phyloP scores from a whole-genome alignment of 2,113 vertebrate genomes.

The Sialia sialis region DNA sequence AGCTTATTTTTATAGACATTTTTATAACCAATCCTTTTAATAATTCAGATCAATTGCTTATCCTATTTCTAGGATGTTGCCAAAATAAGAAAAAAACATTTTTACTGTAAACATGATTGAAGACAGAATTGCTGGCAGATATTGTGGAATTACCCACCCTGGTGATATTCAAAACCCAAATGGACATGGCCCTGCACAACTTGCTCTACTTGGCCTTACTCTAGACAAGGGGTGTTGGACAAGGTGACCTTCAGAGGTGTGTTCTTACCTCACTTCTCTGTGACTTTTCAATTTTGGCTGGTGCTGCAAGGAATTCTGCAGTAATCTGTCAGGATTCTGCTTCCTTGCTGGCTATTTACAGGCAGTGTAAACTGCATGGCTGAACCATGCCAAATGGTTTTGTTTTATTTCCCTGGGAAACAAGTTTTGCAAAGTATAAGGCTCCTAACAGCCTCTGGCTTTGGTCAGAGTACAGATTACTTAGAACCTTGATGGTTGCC shows the following conservation, averaged over 20 bases:
- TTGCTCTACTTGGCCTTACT: not conserved
- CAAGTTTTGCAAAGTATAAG: not conserved
- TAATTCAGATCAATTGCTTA: constrained; percentile 48
- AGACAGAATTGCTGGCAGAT: not conserved
- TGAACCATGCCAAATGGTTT: not conserved
- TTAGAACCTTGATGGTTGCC: not conserved
- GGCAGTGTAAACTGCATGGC: not conserved
- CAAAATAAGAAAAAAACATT: not conserved
- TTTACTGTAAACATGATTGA: not conserved
- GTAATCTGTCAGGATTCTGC: not conserved
- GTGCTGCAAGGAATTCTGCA: not conserved
- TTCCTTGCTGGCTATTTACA: constrained; percentile 25
- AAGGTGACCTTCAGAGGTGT: not conserved
- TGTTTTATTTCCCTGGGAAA: not conserved
- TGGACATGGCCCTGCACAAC: not conserved
- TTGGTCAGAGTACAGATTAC: not conserved
- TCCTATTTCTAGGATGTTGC: constrained; percentile 5
- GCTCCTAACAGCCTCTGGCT: not conserved
- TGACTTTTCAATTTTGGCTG: not conserved
- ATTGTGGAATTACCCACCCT: not conserved
- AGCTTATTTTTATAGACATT: constrained; percentile 20
- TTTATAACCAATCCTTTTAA: constrained; percentile 45
- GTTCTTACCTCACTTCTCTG: not conserved
- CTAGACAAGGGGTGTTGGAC: not conserved
- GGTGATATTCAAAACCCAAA: not conserved